Percentiles rank a stretch among this genome's conserved stretches.
Evolutionary conservation across 2,797 vertebrate genomes (phyloP).

Genomic region (Mycteria americana): DNA sequence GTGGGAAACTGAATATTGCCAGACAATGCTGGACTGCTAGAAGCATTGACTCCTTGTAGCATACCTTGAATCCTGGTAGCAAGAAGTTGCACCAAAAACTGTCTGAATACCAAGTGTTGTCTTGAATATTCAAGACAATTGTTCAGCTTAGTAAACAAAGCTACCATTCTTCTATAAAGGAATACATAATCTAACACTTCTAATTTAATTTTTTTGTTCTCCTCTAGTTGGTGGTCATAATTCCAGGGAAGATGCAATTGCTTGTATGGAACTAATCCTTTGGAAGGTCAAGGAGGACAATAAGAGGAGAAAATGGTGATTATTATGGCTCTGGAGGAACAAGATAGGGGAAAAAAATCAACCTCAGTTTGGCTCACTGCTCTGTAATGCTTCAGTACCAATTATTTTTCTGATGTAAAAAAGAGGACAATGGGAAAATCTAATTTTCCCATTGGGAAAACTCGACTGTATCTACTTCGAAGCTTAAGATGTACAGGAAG

Average conservation of each 20-base stretch:
- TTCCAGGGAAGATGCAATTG: slow-evolving; percentile 77
- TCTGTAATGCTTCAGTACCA: neutral
- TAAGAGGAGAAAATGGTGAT: slow-evolving; percentile 77
- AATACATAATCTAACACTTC: neutral
- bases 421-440: neutral
- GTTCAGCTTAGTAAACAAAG: neutral
- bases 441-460: neutral
- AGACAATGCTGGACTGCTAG: neutral
- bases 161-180: neutral
- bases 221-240: slow-evolving; percentile 75
- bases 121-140: neutral
- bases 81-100: neutral
- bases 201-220: neutral
- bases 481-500: neutral
- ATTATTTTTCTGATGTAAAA: neutral
- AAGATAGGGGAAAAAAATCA: neutral
- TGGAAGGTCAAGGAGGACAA: slow-evolving; percentile 83
- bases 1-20: neutral
- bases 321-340: neutral
- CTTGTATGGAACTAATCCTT: slow-evolving; percentile 83
- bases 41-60: too few relatives aligned
- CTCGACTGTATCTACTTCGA: neutral
- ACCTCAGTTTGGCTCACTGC: neutral
- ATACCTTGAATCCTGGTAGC: neutral
- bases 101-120: neutral